Base-by-base conservation (phyloP, 35 echinoderm and acorn worm genomes). In the Apostichopus californicus region DNA sequence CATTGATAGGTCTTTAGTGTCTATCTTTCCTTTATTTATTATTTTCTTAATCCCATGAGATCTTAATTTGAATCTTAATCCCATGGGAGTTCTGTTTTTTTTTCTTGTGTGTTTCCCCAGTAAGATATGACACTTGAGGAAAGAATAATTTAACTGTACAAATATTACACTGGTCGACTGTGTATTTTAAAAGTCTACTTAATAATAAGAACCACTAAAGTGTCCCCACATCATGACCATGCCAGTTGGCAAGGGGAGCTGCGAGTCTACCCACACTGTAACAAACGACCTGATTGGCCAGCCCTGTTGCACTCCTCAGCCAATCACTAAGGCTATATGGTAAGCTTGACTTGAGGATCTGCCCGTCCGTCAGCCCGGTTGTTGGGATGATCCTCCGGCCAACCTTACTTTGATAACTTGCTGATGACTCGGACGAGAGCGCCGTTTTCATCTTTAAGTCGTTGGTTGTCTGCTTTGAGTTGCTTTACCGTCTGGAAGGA, bases 391-490 rank as follows among this genome's bases (percentile, higher is more conserved):
- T 52, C 55, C 68, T 93, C 55, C 9, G 14, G 13, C 77, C 79
- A 75, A 54, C 52, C 13, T 96, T 94, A 99, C 91, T 99, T 99
- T 18, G 97, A 99, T 82, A 99, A 79, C 82, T 99, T 99, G 92
- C 95, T 99, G 82, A 99, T 99, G 81, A 99, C 97, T 78, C 97
- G 77, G 52, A 99, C 97, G 77, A 99, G 85, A 17, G 97, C 97
- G 56, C 97, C 97, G 80, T 99, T 99, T 90, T 99, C 97, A 46
- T 99, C 97, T 58, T 99, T 99, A 15, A 99, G 95, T 55, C 97
- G 95, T 88, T 99, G 97, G 66, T 99, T 99, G 64, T 99, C 97
- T 53, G 95, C 86, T 90, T 95, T 99, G 79, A 99, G 93, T 95
- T 99, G 93, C 23, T 96, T 93, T 93, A 99, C 94, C 9, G 86